Evolutionary conservation across 2,888 invertebrate species (phyloP), one percentile per base, ranked within the genome.

Genomic region (Hypercompe scribonia): DNA sequence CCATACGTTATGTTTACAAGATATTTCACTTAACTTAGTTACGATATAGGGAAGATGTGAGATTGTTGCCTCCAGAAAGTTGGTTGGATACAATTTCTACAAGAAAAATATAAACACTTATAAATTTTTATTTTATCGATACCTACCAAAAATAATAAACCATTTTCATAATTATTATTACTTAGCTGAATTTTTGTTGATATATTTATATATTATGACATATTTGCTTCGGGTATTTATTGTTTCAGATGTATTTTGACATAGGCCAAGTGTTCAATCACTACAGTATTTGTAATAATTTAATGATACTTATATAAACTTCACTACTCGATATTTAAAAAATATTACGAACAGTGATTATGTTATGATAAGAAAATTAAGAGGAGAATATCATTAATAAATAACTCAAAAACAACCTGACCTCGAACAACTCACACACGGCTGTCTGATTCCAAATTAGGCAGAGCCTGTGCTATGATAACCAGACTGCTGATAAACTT

Each of bases 1-100:
- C 89, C 89, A 89, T 90, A 86, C 86, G 84, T 85, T 84, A 78
- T 87, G 87, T 89, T 88, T 88, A 89, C 87, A 80, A 87, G 79
- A 88, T 83, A 83, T 84, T 79, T 83, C 81, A 82, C 79, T 79
- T 77, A 81, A 77, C 70, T 79, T 74, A 65, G 78, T 74, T 76
- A 69, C 70, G 42, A 66, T 69, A 67, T 42, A 71, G 63, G 75
- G 28, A 70, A 72, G 58, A 61, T 69, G n/a, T 36, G 54, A 50
- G 21, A 72, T 74, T 80, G 50, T 75, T 71, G 68, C 66, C 33
- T 61, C 63, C 28, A 68, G 21, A 73, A 73, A 70, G 64, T 66
- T 63, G 33, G n/a, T 68, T 63, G 70, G 50, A 58, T 68, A 36
- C 36, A 71, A 70, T 74, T 68, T 77, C 64, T 69, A 15, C 36